These are phyloP conservation scores for Vanessa atalanta DNA, from an alignment of 1,140 invertebrate genomes.

Conservation along the genomic window DNA sequence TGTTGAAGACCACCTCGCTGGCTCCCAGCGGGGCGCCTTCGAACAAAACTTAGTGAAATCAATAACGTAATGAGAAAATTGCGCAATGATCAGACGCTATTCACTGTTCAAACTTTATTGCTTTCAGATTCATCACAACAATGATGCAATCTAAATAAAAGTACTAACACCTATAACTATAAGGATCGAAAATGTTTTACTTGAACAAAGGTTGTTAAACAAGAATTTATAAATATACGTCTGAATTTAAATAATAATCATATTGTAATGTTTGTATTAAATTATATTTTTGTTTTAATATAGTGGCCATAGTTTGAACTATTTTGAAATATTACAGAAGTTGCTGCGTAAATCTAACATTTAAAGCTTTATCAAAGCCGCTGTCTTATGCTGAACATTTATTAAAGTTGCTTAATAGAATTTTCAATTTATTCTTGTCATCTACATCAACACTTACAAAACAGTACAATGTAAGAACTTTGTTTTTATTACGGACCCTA, in stretches of 20 bases:
- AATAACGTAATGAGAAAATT: slow-evolving; percentile 77
- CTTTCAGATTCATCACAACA: slow-evolving; percentile 48
- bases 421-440: slow-evolving; percentile 35
- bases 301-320: background rate
- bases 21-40: slow-evolving; percentile 59
- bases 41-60: slow-evolving; percentile 70
- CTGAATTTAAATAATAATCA: too few relatives aligned
- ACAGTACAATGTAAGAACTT: slow-evolving; percentile 14
- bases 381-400: slow-evolving; percentile 19
- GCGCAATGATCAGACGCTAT: slow-evolving; percentile 60
- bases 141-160: slow-evolving; percentile 43
- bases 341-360: slow-evolving; percentile 17
- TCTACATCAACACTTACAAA: slow-evolving; percentile 30
- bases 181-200: background rate
- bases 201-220: background rate
- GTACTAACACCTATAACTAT: slow-evolving; percentile 8
- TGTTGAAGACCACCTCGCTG: slow-evolving; percentile 56
- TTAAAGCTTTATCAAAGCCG: slow-evolving; percentile 30
- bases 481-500: slow-evolving; percentile 34
- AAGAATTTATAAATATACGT: background rate
- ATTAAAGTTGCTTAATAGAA: slow-evolving; percentile 27
- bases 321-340: background rate
- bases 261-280: too few relatives aligned
- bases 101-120: slow-evolving; percentile 45
- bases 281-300: background rate